Evolutionary conservation across 1,140 invertebrate genomes (phyloP).

Genomic region (Bombus sylvicola): DNA sequence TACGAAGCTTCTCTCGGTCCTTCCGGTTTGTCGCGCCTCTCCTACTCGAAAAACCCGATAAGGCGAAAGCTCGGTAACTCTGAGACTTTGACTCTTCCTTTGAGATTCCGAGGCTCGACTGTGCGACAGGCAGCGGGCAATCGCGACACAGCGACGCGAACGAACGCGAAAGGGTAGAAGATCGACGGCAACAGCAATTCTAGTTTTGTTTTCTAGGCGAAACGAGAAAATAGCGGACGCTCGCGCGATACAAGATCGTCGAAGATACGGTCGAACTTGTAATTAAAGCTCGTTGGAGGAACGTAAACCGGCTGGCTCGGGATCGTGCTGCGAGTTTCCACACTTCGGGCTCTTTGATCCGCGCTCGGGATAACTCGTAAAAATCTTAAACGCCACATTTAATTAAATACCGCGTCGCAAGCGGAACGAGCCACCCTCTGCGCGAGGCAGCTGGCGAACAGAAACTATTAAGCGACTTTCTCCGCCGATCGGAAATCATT

Average conservation of each 20-base stretch:
- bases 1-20: too few relatives aligned
- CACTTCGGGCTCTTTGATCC: constrained; percentile 34
- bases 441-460: neutral
- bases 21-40: too few relatives aligned
- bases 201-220: too few relatives aligned
- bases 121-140: too few relatives aligned
- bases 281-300: constrained; percentile 15
- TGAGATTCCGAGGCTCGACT: too few relatives aligned
- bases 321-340: constrained; percentile 34
- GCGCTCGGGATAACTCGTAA: neutral
- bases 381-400: constrained; percentile 1
- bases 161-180: too few relatives aligned
- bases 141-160: too few relatives aligned
- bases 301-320: too few relatives aligned
- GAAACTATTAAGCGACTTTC: constrained; percentile 5
- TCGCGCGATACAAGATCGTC: neutral
- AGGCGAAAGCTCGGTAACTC: too few relatives aligned
- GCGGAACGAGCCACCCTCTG: constrained; percentile 12
- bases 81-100: too few relatives aligned
- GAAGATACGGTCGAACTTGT: neutral
- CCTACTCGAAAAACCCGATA: too few relatives aligned
- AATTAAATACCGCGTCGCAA: constrained; percentile 26
- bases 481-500: constrained; percentile 6
- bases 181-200: too few relatives aligned
- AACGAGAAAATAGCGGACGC: neutral